Evolutionary conservation across 2,797 vertebrate genomes (phyloP).

Genomic region (Pseudomugil gertrudae): DNA sequence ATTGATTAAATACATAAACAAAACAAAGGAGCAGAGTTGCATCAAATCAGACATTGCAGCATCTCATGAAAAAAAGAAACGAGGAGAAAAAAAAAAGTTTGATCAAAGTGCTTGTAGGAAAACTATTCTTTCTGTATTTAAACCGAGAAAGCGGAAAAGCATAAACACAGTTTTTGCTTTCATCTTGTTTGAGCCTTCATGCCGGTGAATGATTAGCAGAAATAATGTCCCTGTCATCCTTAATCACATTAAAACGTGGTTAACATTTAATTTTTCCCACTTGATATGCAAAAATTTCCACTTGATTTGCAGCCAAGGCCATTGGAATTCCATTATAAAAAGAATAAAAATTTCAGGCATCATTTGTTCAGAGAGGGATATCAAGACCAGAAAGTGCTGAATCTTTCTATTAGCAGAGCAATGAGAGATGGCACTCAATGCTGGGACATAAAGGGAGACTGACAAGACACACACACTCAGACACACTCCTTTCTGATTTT

Average conservation of each 20-base stretch:
- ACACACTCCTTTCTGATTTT: slow-evolving; percentile 22
- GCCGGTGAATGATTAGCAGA: slow-evolving; percentile 99
- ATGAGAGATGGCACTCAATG: slow-evolving; percentile 89
- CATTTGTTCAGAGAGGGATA: slow-evolving; percentile 99
- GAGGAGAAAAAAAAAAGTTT: not conserved
- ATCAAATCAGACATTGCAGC: not conserved
- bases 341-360: slow-evolving; percentile 99
- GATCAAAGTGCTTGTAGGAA: slow-evolving; percentile 8
- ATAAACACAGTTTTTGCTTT: slow-evolving; percentile 84
- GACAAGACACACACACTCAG: slow-evolving; percentile 54
- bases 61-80: not conserved
- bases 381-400: slow-evolving; percentile 95
- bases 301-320: slow-evolving; percentile 99
- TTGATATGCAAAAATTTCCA: slow-evolving; percentile 99
- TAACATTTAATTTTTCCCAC: slow-evolving; percentile 99
- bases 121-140: slow-evolving; percentile 30
- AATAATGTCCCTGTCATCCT: slow-evolving; percentile 99
- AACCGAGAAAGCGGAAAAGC: slow-evolving; percentile 66
- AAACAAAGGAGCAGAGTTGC: not conserved
- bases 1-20: not conserved
- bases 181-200: slow-evolving; percentile 94
- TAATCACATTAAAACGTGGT: slow-evolving; percentile 99
- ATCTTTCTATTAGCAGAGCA: slow-evolving; percentile 93
- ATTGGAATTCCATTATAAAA: slow-evolving; percentile 99
- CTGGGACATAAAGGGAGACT: slow-evolving; percentile 72